These are phyloP conservation scores for Panagrolaimus sp. DNA, from an alignment of 1,140 invertebrate species.

Conservation along the genomic window DNA sequence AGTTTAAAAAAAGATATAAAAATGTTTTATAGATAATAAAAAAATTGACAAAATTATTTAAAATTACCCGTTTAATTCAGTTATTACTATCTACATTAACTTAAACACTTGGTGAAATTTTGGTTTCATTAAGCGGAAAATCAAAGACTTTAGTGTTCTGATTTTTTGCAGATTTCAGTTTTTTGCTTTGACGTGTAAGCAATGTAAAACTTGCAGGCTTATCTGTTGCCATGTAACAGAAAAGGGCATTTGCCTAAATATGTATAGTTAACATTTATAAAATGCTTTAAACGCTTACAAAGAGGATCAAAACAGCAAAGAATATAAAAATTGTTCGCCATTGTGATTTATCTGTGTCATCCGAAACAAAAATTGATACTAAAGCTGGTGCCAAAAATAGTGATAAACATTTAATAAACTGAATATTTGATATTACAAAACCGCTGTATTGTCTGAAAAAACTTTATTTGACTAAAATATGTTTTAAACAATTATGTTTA, in stretches of 20 bases:
- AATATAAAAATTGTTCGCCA: conserved; percentile 27
- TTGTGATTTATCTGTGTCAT: conserved; percentile 13
- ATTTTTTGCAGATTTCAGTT: too few relatives aligned
- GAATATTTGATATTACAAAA: conserved; percentile 25
- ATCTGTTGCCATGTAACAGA: conserved; percentile 32
- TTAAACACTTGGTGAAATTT: too few relatives aligned
- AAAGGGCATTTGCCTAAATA: conserved; percentile 30
- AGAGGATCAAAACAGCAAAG: conserved; percentile 18
- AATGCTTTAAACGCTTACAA: not conserved
- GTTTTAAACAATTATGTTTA: not conserved
- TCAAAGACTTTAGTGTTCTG: too few relatives aligned
- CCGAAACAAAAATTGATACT: conserved; percentile 20
- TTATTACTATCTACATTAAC: too few relatives aligned
- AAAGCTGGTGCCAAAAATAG: conserved; percentile 23
- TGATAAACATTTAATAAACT: conserved; percentile 24
- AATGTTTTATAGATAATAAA: too few relatives aligned
- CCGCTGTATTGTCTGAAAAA: conserved; percentile 28
- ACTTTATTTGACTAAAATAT: not conserved
- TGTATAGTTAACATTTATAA: not conserved
- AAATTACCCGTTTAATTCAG: too few relatives aligned
- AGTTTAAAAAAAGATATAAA: too few relatives aligned
- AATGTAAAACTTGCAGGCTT: conserved; percentile 27
- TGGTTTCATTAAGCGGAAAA: too few relatives aligned
- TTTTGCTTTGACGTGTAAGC: conserved; percentile 16
- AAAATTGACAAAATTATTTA: too few relatives aligned